These are phyloP conservation scores for Cyrtodaria siliqua DNA, from an alignment of 2,888 invertebrate genomes.

Conservation along the genomic window DNA sequence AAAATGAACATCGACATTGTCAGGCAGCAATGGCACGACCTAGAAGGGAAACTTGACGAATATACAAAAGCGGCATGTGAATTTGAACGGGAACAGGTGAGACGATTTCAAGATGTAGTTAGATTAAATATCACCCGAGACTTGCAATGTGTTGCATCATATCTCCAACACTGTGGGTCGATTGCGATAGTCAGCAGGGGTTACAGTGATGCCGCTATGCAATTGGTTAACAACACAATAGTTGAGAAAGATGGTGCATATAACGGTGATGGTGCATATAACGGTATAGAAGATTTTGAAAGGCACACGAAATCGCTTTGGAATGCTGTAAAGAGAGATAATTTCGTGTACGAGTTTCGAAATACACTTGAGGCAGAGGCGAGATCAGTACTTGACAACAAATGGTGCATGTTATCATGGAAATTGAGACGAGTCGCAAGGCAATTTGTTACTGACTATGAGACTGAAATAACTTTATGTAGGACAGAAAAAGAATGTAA, in stretches of 20 bases:
- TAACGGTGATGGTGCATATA: too few relatives aligned
- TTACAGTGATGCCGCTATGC: neutral
- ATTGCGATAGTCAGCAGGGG: slow-evolving; percentile 17
- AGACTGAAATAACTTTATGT: too few relatives aligned
- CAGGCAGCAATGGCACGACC: slow-evolving; percentile 12
- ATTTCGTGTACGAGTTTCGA: slow-evolving; percentile 12
- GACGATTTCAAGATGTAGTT: slow-evolving; percentile 38
- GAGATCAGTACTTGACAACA: neutral
- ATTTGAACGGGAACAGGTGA: slow-evolving; percentile 7
- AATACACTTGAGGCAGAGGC: slow-evolving; percentile 12
- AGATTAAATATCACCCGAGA: slow-evolving; percentile 19
- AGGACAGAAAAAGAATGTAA: too few relatives aligned
- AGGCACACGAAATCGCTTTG: neutral
- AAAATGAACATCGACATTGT: slow-evolving; percentile 1
- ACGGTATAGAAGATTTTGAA: neutral
- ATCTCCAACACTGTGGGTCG: slow-evolving; percentile 4
- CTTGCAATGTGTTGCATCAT: slow-evolving; percentile 24
- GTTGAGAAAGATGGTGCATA: too few relatives aligned
- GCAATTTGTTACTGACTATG: too few relatives aligned
- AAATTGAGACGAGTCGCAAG: neutral
- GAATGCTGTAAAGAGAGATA: slow-evolving; percentile 8
- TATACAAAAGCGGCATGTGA: slow-evolving; percentile 27
- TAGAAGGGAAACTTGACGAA: slow-evolving; percentile 21
- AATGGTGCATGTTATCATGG: slow-evolving; percentile 4
- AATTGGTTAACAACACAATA: neutral